Percentiles rank a stretch among this genome's conserved stretches.
phyloP scores from a whole-genome alignment of 2,888 invertebrate species.

The Glyphotaelius pellucidus region DNA sequence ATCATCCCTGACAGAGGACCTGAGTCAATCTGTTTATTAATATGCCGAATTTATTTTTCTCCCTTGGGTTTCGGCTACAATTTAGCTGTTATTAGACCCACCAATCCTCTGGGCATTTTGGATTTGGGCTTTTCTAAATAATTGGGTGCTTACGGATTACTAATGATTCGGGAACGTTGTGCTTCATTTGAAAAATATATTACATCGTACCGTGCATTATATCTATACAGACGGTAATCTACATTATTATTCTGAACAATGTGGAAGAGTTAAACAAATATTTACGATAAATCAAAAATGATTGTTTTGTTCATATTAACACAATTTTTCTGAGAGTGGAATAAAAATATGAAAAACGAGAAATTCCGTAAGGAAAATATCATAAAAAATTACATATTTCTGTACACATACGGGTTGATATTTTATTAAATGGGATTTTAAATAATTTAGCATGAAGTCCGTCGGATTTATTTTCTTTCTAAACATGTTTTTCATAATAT shows the following conservation, averaged over 20 bases:
- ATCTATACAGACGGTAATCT: not conserved
- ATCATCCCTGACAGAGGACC: constrained; percentile 64
- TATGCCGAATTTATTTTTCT: constrained; percentile 65
- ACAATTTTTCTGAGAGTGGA: not conserved
- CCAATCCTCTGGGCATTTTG: constrained; percentile 46
- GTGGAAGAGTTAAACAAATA: not conserved
- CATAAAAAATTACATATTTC: not conserved
- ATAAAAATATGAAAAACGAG: not conserved
- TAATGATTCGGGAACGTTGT: constrained; percentile 14
- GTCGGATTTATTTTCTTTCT: constrained; percentile 17
- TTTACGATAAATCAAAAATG: not conserved
- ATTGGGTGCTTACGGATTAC: not conserved
- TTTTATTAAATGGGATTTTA: not conserved
- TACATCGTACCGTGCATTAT: not conserved
- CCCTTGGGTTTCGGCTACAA: constrained; percentile 52
- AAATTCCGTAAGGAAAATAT: not conserved
- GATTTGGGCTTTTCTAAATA: constrained; percentile 9
- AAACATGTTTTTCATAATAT: constrained; percentile 22
- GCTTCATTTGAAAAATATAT: constrained; percentile 10
- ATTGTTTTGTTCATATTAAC: not conserved
- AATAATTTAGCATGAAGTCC: not conserved
- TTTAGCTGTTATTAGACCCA: constrained; percentile 54
- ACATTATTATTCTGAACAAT: not conserved
- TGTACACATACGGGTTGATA: not conserved
- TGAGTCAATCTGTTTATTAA: constrained; percentile 67